Percentiles rank a stretch among this genome's conserved stretches.
These are phyloP conservation scores for Hemicordylus capensis DNA, from an alignment of 2,113 vertebrate genomes.

Conservation along the genomic window DNA sequence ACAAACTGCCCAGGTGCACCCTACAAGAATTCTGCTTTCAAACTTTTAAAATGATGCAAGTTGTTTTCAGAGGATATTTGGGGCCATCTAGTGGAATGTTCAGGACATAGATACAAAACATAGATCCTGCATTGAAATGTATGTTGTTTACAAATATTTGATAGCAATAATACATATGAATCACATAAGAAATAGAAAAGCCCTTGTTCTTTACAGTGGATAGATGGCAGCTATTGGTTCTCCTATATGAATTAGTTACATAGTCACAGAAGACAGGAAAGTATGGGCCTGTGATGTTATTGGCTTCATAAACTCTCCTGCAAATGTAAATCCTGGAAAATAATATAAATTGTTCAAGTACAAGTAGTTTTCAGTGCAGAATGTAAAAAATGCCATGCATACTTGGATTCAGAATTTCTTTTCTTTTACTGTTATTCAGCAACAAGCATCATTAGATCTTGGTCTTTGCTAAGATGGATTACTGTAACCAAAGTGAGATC, in stretches of 20 bases:
- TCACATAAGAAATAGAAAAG: not conserved
- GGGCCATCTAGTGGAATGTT: constrained; percentile 72
- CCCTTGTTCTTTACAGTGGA: not conserved
- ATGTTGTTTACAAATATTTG: not conserved
- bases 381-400: not conserved
- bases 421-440: not conserved
- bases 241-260: too few relatives aligned
- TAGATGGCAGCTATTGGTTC: too few relatives aligned
- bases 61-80: constrained; percentile 48
- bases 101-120: not conserved
- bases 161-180: not conserved
- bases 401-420: not conserved
- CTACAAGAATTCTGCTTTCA: constrained; percentile 45
- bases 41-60: constrained; percentile 46
- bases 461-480: not conserved
- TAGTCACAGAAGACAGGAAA: too few relatives aligned
- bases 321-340: not conserved
- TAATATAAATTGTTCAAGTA: not conserved
- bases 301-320: too few relatives aligned
- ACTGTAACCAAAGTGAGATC: not conserved
- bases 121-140: rapidly evolving
- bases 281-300: too few relatives aligned
- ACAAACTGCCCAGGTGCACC: not conserved
- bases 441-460: not conserved
- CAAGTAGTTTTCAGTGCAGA: not conserved